A percentile compares a stretch with the other conserved stretches of the same genome.
phyloP scores from a whole-genome alignment of 1,140 invertebrate genomes.

The Pygmarrhopalites habei region DNA sequence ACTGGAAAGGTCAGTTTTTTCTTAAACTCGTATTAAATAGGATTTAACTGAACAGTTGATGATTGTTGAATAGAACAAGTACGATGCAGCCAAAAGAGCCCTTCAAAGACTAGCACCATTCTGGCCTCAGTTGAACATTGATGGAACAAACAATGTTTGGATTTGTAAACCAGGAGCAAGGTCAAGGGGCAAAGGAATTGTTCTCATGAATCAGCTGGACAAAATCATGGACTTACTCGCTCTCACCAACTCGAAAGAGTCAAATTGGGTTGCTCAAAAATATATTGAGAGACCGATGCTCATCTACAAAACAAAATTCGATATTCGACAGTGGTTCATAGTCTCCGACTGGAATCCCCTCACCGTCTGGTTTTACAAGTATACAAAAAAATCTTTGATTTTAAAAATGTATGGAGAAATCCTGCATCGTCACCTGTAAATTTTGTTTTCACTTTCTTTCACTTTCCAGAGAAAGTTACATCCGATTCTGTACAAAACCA shows the following conservation, averaged over 20 bases:
- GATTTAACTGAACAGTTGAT: neutral
- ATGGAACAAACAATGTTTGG: constrained; percentile 78
- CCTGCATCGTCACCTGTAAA: neutral
- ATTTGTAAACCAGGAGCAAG: constrained; percentile 92
- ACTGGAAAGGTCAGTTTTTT: constrained; percentile 20
- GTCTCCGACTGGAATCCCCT: constrained; percentile 81
- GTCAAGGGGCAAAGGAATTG: constrained; percentile 82
- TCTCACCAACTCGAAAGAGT: constrained; percentile 48
- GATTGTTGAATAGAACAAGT: constrained; percentile 16
- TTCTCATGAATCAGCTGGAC: constrained; percentile 75
- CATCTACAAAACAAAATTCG: constrained; percentile 86
- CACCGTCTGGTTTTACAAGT: constrained; percentile 89
- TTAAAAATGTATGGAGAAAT: neutral
- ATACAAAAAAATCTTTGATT: constrained; percentile 39
- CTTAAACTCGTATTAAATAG: neutral
- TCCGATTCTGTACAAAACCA: constrained; percentile 85
- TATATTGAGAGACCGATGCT: constrained; percentile 66
- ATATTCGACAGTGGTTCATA: constrained; percentile 78
- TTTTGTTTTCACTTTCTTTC: neutral
- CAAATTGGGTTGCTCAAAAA: constrained; percentile 39
- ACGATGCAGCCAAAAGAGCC: constrained; percentile 47
- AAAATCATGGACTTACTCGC: constrained; percentile 65
- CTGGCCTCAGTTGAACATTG: constrained; percentile 71
- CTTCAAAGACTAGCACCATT: constrained; percentile 54
- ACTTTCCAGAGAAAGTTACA: constrained; percentile 69